A percentile compares a stretch with the other conserved stretches of the same genome.
Evolutionary conservation across 2,113 vertebrate genomes (phyloP).

Genomic region (Myotis lucifugus): DNA sequence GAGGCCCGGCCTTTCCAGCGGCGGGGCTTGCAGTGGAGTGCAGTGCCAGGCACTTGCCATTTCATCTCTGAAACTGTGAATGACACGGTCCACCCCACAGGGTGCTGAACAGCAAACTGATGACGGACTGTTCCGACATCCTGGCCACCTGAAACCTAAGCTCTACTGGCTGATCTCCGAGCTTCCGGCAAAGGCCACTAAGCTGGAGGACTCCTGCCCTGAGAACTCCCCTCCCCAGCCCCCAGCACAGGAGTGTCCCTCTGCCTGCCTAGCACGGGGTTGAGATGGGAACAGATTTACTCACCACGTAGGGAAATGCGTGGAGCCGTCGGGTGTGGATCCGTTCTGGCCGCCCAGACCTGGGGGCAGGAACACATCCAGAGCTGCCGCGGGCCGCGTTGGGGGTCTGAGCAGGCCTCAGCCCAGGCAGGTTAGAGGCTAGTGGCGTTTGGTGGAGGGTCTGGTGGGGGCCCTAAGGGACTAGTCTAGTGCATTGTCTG

Average conservation of each 20-base stretch:
- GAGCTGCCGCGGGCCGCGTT: conserved; percentile 49
- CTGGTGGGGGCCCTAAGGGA: neutral
- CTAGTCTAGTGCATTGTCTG: neutral
- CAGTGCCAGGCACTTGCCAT: neutral
- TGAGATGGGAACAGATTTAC: conserved; percentile 62
- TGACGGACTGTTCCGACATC: neutral
- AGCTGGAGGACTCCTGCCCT: neutral
- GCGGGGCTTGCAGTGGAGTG: neutral
- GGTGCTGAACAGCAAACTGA: neutral
- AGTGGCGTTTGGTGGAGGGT: neutral
- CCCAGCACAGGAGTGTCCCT: neutral
- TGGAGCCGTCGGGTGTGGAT: conserved; percentile 89
- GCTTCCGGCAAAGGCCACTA: neutral
- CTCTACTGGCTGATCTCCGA: neutral
- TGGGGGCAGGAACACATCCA: conserved; percentile 77
- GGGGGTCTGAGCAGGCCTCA: conserved; percentile 50
- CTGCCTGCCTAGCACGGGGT: neutral
- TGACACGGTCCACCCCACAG: neutral
- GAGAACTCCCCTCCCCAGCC: neutral
- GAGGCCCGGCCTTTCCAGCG: neutral
- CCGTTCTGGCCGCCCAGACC: conserved; percentile 92
- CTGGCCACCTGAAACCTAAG: neutral
- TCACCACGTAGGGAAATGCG: conserved; percentile 89
- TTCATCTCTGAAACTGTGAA: conserved; percentile 12
- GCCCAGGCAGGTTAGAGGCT: conserved; percentile 29